These are phyloP conservation scores for Xylophagus ater DNA, from an alignment of 2,888 invertebrate genomes.

Conservation along the genomic window DNA sequence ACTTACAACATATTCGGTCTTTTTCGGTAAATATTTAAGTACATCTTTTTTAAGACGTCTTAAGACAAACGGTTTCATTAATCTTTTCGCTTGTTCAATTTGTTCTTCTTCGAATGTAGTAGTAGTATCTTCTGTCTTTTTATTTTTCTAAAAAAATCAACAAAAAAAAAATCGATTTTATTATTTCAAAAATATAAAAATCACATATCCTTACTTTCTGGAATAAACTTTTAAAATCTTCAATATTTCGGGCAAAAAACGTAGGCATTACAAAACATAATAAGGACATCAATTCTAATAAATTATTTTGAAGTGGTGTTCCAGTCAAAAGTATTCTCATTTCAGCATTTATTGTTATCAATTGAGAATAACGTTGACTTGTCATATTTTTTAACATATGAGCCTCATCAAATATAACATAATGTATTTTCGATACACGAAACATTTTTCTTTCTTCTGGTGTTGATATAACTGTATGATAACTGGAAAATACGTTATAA, in stretches of 20 bases:
- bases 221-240: constrained; percentile 79
- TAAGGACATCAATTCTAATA: constrained; percentile 89
- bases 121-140: constrained; percentile 50
- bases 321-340: constrained; percentile 85
- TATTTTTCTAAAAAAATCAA: constrained; percentile 37
- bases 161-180: constrained; percentile 3
- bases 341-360: constrained; percentile 79
- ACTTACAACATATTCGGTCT: constrained; percentile 56
- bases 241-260: constrained; percentile 79
- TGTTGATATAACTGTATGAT: constrained; percentile 50
- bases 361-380: constrained; percentile 77
- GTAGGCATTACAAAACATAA: constrained; percentile 94
- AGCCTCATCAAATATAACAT: constrained; percentile 93
- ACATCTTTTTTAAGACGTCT: constrained; percentile 81
- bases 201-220: constrained; percentile 54
- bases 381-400: constrained; percentile 98
- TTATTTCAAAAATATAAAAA: constrained; percentile 19
- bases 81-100: constrained; percentile 84
- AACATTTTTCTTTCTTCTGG: constrained; percentile 86
- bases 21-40: constrained; percentile 71
- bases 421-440: constrained; percentile 77
- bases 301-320: constrained; percentile 92
- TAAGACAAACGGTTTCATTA: constrained; percentile 92
- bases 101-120: constrained; percentile 80
- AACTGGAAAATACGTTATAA: constrained; percentile 21